phyloP scores from a whole-genome alignment of 2,888 invertebrate species.

The Nomada ferruginata region DNA sequence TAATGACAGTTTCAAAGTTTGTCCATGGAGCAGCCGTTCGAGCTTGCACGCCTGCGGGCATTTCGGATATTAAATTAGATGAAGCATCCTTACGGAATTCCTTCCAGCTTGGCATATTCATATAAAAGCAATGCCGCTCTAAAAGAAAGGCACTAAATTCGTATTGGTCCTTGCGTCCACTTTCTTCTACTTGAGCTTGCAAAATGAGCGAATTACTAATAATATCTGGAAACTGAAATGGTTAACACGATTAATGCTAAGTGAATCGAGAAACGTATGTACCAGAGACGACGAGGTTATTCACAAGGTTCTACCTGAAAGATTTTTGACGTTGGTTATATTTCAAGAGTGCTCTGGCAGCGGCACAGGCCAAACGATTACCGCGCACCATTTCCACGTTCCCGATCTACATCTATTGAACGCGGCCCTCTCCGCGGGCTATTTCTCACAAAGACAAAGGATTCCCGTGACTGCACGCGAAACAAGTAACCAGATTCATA shows the following conservation, averaged over 20 bases:
- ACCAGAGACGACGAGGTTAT: too few species aligned
- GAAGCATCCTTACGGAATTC: constrained; percentile 36
- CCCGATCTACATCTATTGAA: constrained; percentile 29
- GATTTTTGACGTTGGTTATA: neutral
- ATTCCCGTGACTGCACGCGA: constrained; percentile 8
- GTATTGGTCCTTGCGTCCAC: too few species aligned
- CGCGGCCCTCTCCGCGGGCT: neutral
- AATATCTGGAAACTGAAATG: too few species aligned
- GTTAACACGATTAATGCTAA: too few species aligned
- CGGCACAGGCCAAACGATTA: constrained; percentile 8
- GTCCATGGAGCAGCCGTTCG: constrained; percentile 57
- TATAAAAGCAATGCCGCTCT: too few species aligned
- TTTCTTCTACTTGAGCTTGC: too few species aligned
- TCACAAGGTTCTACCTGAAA: too few species aligned
- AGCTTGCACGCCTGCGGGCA: constrained; percentile 65
- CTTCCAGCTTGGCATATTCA: constrained; percentile 18
- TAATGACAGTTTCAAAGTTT: constrained; percentile 76
- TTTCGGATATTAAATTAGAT: constrained; percentile 71
- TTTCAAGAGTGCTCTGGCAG: neutral
- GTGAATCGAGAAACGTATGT: too few species aligned
- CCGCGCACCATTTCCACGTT: constrained; percentile 26
- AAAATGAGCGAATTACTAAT: too few species aligned
- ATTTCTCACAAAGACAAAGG: constrained; percentile 15
- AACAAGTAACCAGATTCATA: neutral
- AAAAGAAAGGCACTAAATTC: too few species aligned